phyloP scores from a whole-genome alignment of 1,140 invertebrate species.

The Euglossa dilemma region DNA sequence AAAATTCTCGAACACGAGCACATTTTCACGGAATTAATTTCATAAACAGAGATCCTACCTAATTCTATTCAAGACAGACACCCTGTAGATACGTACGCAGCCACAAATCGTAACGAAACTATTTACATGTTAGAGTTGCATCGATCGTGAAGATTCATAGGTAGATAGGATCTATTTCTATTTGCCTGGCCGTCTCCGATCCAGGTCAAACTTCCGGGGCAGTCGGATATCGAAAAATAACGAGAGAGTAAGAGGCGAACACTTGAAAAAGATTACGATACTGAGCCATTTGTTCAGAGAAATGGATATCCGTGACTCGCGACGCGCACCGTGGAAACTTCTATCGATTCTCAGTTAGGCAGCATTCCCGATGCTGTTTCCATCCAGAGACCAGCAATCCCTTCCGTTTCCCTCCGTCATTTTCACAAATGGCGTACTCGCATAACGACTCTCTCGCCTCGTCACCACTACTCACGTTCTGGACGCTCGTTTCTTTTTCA shows the following conservation, averaged over 20 bases:
- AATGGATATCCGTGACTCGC: constrained; percentile 55
- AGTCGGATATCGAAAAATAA: constrained; percentile 59
- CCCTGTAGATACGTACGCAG: not conserved
- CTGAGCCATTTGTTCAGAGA: constrained; percentile 56
- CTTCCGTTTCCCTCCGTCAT: constrained; percentile 38
- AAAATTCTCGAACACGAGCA: too few species aligned
- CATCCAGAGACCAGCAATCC: not conserved
- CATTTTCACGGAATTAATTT: too few species aligned
- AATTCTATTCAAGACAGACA: too few species aligned
- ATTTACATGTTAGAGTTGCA: not conserved
- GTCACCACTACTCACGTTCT: not conserved
- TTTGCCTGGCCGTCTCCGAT: constrained; percentile 34
- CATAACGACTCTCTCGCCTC: constrained; percentile 43
- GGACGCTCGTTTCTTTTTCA: not conserved
- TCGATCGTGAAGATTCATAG: not conserved
- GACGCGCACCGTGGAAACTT: constrained; percentile 59
- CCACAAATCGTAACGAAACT: not conserved
- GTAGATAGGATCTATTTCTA: constrained; percentile 21
- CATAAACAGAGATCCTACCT: too few species aligned
- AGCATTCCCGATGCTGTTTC: constrained; percentile 50
- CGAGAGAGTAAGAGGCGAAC: constrained; percentile 39
- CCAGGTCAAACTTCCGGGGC: constrained; percentile 48
- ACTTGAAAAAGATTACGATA: constrained; percentile 67
- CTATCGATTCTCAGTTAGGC: constrained; percentile 68
- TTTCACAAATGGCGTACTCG: constrained; percentile 46